Base-by-base conservation (phyloP, 2,113 vertebrate species). In the Crotalus helleri region DNA sequence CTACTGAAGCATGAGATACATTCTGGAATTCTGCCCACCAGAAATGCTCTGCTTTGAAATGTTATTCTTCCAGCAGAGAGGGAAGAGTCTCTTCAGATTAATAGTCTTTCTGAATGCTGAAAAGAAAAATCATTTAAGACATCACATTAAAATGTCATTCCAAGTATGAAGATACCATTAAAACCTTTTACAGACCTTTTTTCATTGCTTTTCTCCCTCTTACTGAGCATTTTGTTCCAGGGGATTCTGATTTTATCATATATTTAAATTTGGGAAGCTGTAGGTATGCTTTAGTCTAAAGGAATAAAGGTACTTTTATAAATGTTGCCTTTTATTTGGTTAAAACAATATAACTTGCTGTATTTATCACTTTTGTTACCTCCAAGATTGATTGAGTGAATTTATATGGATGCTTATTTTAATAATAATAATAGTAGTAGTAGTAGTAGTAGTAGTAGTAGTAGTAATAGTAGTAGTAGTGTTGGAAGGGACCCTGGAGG, bases 91-190 rank as follows among this genome's bases (percentile, higher is more conserved):
- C 95, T 96, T 95, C 81, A 54, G 90, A 95, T 95, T 95, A 96
- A 95, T 91, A 94, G 95, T 86, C 74, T 95, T 92, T 87, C 96
- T 95, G 89, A 95, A 95, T 95, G 90, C 96, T 93, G 88, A 94
- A 81, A 81, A 81, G 95, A 94, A n/a, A 92, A 96, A 94, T 91
- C 11, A 74, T 95, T 96, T 95, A 94, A 94, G 92, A 91, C 89
- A 57, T 93, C 87, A 33, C 91, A 94, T 97, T 95, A 96, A 95
- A 96, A 97, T 96, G 91, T 92, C 93, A 89, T 92, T 96, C 95
- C 95, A 89, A 87, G 91, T 93, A 88, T 92, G 87, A 95, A 93
- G 95, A 92, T 88, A 94, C 93, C 93, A 94, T 96, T 97, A 96
- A 85, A 94, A 90, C 93, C 95, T 96, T 96, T 96, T 96, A 94